Evolutionary conservation across 2,888 invertebrate species (phyloP).

Genomic region (Cosmia pyralina): DNA sequence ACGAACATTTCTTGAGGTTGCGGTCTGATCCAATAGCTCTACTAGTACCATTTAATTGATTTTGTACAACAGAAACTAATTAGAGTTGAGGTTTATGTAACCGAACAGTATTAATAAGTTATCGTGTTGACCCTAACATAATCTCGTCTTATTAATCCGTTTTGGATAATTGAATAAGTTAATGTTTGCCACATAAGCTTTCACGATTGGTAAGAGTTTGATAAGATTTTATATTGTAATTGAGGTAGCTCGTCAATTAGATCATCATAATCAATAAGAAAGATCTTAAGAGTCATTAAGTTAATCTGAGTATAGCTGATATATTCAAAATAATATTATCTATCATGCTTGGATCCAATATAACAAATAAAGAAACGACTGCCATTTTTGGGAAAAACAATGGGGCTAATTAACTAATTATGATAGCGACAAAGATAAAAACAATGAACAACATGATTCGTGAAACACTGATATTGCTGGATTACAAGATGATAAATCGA

Average conservation of each 20-base stretch:
- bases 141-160: conserved; percentile 77
- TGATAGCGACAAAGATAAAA: background rate
- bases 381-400: background rate
- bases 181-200: conserved; percentile 62
- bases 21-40: conserved; percentile 79
- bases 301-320: background rate
- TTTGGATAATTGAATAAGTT: conserved; percentile 76
- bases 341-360: background rate
- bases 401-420: background rate
- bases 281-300: background rate
- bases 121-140: conserved; percentile 79
- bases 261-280: too few relatives aligned
- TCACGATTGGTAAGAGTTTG: background rate
- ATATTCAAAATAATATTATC: too few relatives aligned
- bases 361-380: background rate
- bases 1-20: conserved; percentile 83
- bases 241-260: background rate
- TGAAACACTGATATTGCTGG: too few relatives aligned
- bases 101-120: conserved; percentile 86
- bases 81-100: conserved; percentile 87
- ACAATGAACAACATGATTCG: background rate
- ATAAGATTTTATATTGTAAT: background rate
- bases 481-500: background rate
- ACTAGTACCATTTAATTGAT: conserved; percentile 88
- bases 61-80: conserved; percentile 88